Conservation (phyloP, 2,888 invertebrate species). For the Lycaena phlaeas region DNA sequence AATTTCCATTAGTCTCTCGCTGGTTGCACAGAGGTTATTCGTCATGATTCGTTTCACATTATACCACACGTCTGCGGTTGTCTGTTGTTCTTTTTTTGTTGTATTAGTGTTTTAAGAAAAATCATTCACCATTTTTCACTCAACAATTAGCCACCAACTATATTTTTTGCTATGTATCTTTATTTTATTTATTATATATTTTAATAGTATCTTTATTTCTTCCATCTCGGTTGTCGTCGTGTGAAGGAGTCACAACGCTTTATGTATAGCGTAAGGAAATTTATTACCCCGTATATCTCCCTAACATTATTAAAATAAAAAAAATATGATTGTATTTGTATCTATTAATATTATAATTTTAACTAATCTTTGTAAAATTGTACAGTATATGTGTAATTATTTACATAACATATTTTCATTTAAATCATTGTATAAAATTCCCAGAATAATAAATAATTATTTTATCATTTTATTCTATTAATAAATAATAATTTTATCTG, state of each 20-base stretch:
- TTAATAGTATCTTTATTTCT: slow-evolving; percentile 27
- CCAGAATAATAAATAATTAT: too few relatives aligned
- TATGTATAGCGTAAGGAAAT: slow-evolving; percentile 60
- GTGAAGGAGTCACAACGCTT: slow-evolving; percentile 54
- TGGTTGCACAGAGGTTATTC: too few relatives aligned
- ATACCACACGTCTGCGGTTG: too few relatives aligned
- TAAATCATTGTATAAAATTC: not conserved
- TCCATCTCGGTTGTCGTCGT: slow-evolving; percentile 30
- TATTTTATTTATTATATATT: not conserved
- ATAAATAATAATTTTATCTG: too few relatives aligned
- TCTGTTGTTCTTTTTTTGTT: too few relatives aligned
- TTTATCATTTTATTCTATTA: too few relatives aligned
- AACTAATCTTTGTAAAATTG: too few relatives aligned
- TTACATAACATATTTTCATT: slow-evolving; percentile 1
- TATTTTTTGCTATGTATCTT: not conserved
- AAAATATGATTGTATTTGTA: not conserved
- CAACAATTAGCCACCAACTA: slow-evolving; percentile 1
- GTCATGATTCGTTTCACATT: too few relatives aligned
- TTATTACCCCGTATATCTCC: slow-evolving; percentile 26
- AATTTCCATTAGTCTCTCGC: too few relatives aligned
- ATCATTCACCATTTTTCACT: too few relatives aligned
- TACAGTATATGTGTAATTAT: slow-evolving; percentile 2
- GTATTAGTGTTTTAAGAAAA: too few relatives aligned
- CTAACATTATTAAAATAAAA: too few relatives aligned
- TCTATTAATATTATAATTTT: not conserved